Evolutionary conservation across 2,888 invertebrate species (phyloP).

Genomic region (Kryphioiulus occultus): DNA sequence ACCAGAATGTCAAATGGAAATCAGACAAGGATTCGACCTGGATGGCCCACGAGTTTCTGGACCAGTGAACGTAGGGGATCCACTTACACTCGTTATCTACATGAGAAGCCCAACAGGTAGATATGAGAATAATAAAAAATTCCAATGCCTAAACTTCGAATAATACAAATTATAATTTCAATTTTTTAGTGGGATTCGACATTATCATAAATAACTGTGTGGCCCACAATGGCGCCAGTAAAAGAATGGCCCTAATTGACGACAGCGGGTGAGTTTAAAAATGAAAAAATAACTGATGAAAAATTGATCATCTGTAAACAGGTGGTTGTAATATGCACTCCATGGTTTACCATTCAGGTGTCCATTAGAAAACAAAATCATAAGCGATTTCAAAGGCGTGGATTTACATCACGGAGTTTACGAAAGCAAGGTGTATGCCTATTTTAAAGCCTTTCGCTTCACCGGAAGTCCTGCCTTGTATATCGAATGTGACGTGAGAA

Average conservation of each 20-base stretch:
- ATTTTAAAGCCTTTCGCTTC: conserved; percentile 93
- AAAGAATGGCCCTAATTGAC: conserved; percentile 89
- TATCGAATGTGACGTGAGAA: conserved; percentile 92
- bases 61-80: conserved; percentile 90
- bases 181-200: conserved; percentile 83
- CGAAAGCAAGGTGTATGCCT: conserved; percentile 93
- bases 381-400: conserved; percentile 90
- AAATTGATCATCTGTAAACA: background rate
- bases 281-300: background rate
- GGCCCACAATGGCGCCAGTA: conserved; percentile 92
- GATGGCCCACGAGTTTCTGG: conserved; percentile 84
- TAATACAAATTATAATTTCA: background rate
- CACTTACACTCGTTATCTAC: conserved; percentile 88
- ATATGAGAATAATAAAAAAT: conserved; percentile 55
- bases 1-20: conserved; percentile 96
- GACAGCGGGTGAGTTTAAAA: conserved; percentile 76
- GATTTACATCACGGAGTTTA: conserved; percentile 82
- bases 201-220: conserved; percentile 94
- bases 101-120: conserved; percentile 94
- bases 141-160: background rate
- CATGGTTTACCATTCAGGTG: conserved; percentile 68
- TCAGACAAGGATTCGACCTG: conserved; percentile 88
- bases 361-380: conserved; percentile 90
- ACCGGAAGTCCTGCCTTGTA: conserved; percentile 93
- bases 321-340: background rate